These are phyloP conservation scores for Corythornis madagascariensis DNA, from an alignment of 2,113 vertebrate species.

Conservation along the genomic window DNA sequence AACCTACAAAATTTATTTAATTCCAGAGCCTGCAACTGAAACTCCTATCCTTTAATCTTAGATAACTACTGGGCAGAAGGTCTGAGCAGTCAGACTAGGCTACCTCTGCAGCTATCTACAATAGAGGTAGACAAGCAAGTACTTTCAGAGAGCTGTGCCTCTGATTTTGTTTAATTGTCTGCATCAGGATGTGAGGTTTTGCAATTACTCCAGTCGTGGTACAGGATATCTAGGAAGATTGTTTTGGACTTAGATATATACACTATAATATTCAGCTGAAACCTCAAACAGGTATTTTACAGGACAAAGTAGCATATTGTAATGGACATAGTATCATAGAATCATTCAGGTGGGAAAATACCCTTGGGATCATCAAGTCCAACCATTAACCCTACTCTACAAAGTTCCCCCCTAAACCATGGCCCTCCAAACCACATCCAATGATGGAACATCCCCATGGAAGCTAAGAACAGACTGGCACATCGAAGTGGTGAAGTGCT, in stretches of 20 bases:
- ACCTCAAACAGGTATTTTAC: not conserved
- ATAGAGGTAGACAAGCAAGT: not conserved
- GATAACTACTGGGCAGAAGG: fast-evolving
- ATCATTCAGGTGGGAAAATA: no score
- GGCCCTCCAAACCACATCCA: no score
- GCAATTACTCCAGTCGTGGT: fast-evolving
- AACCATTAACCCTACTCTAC: no score
- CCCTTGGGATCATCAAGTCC: no score
- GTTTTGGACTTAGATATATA: not conserved
- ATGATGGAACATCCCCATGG: no score
- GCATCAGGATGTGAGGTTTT: not conserved
- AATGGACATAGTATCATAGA: not conserved
- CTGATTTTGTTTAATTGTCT: not conserved
- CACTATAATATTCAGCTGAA: not conserved
- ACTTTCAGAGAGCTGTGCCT: not conserved
- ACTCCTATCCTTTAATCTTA: not conserved
- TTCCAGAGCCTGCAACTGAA: not conserved
- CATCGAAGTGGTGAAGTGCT: not conserved
- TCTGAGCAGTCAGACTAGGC: not conserved
- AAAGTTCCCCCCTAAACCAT: no score
- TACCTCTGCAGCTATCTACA: not conserved
- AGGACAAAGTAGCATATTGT: not conserved
- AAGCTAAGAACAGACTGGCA: not conserved
- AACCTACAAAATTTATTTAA: not conserved
- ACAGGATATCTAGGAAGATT: not conserved